Base-by-base conservation (phyloP, 2,113 vertebrate species). In the Saccopteryx leptura region DNA sequence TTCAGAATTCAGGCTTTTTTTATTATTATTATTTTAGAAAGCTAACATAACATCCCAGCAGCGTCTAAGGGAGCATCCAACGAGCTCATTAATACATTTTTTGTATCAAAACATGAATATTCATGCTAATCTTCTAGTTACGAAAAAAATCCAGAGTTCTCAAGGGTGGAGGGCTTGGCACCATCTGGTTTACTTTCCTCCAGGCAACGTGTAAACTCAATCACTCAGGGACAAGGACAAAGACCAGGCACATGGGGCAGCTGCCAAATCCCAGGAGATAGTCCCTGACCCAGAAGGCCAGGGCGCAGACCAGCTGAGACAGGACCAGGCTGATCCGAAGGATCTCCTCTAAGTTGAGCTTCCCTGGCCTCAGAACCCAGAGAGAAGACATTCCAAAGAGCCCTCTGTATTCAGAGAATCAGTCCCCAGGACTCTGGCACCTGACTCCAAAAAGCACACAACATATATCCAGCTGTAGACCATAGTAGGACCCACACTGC, bases 21-120 rank as follows among this genome's bases (percentile, higher is more conserved):
- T 52, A 50, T 26, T 4, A 39, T 68, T 69, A 74, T 2, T 4
- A 50, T 86, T 90, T 92, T 52, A 88, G 56, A 56, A 85, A 65
- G 50, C 61, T 33, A 58, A 74, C 26, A n/a, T 68, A 52, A 93
- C 31, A 78, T 5, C 6, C 18, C 72, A 93, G 68, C 61, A 93
- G 31, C 8, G 21, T 39, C 69, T 74, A 46, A 79, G 87, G n/a
- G 91, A 69, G 17, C 63, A 89, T 63, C 21, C 50, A 39, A 68
- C 60, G 50, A 68, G 68, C n/a, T 82, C 56, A 80, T 80, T 83
- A 65, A 56, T 90, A 50, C 26, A 84, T 90, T 50, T 50, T 33
- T 85, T 61, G 10, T 28, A 82, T 23, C 74, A 78, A 87, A 88
- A 56, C n/a, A 85, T 92, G 63, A 95, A 92, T 93, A 97, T 88